Percentiles rank a stretch among this genome's conserved stretches.
These are phyloP conservation scores for Porites cylindrica DNA, from an alignment of 92 coral and sea anemone genomes.

Conservation along the genomic window DNA sequence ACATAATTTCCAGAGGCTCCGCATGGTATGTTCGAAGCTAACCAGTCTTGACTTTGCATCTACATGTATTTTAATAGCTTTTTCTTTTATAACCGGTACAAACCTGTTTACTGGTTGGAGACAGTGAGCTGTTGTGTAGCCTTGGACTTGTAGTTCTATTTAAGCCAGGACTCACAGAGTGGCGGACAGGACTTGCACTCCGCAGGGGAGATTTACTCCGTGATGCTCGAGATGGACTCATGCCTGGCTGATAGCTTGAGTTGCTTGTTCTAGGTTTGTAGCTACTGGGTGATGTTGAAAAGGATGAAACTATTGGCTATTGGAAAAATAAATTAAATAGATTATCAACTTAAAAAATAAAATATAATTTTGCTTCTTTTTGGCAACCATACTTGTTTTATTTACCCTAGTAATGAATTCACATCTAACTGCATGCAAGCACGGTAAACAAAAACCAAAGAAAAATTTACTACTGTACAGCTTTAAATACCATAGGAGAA, in stretches of 20 bases:
- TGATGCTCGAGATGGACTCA: constrained; percentile 58
- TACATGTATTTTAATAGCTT: no score
- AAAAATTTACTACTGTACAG: no score
- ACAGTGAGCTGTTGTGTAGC: constrained; percentile 70
- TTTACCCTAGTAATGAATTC: no score
- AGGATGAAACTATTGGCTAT: constrained; percentile 49
- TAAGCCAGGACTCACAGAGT: constrained; percentile 70
- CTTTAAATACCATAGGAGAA: no score
- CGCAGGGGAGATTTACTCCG: constrained; percentile 87
- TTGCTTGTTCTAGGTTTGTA: constrained; percentile 79
- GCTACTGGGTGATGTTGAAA: constrained; percentile 61
- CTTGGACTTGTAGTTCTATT: constrained; percentile 79
- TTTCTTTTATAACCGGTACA: background rate
- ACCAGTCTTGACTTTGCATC: background rate
- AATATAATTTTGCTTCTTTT: no score
- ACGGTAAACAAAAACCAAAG: no score
- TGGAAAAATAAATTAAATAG: background rate
- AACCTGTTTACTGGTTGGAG: constrained; percentile 94
- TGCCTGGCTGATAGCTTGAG: constrained; percentile 67
- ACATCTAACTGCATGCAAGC: no score
- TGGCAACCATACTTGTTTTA: no score
- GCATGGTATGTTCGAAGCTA: no score
- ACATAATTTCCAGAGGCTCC: no score
- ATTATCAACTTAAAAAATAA: background rate
- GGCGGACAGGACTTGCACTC: constrained; percentile 78